Evolutionary conservation across 2,888 invertebrate species (phyloP).

Genomic region (Alviniconcha strummeri): DNA sequence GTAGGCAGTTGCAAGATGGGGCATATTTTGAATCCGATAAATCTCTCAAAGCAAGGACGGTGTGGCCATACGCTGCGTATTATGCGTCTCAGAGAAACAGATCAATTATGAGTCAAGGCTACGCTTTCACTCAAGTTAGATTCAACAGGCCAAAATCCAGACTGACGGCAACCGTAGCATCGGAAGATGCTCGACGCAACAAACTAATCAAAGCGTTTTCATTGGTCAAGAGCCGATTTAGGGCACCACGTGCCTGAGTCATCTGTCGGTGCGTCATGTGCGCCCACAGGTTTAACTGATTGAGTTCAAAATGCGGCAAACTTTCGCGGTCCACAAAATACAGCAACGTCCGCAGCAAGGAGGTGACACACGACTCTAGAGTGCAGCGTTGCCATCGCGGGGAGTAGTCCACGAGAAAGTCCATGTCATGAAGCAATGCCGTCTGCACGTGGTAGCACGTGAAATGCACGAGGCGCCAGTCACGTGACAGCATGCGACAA

Average conservation of each 20-base stretch:
- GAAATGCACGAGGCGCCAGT: slow-evolving; percentile 53
- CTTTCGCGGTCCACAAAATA: slow-evolving; percentile 44
- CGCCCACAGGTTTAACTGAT: slow-evolving; percentile 57
- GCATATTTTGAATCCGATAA: no score
- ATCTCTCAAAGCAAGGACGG: no score
- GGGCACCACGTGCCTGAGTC: slow-evolving; percentile 49
- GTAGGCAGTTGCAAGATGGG: no score
- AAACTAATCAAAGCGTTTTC: slow-evolving; percentile 55
- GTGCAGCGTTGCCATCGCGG: slow-evolving; percentile 64
- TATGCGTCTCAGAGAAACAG: no score
- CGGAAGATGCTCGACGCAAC: slow-evolving; percentile 19
- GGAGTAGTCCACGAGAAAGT: slow-evolving; percentile 60
- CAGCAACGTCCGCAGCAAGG: slow-evolving; percentile 55
- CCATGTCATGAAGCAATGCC: slow-evolving; percentile 62
- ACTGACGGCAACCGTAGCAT: not conserved
- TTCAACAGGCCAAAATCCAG: slow-evolving; percentile 9
- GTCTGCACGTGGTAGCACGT: slow-evolving; percentile 63
- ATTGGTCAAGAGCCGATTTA: slow-evolving; percentile 51
- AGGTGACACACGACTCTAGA: slow-evolving; percentile 56
- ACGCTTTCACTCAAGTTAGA: no score
- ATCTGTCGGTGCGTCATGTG: slow-evolving; percentile 47
- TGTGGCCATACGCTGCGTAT: no score
- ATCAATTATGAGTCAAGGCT: no score
- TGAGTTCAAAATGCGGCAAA: slow-evolving; percentile 64
- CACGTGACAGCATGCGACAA: slow-evolving; percentile 45